Evolutionary conservation across 1,140 invertebrate genomes (phyloP), one percentile per base, ranked within the genome.

Genomic region (Drosophila ironensis): DNA sequence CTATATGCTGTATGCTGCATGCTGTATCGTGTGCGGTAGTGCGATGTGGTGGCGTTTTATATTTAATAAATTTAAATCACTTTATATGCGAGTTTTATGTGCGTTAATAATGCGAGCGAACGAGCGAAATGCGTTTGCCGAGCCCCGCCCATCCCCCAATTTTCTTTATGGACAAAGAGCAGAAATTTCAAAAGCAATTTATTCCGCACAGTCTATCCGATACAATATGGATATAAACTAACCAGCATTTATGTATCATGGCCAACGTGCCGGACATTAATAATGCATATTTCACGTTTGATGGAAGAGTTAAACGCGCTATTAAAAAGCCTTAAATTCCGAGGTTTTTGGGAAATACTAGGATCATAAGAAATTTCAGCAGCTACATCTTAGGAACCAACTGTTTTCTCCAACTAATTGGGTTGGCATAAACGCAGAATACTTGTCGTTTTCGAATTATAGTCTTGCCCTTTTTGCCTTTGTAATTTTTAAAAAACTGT

Each of bases 31-130:
- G 28, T 8, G 38, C 20, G 14, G 50, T 9, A 24, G 6, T 37
- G 25, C 28, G 38, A 16, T 38, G 66, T 42, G 52, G 69, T 54
- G 57, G 66, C 57, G 70, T 72, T 86, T 80, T 86, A 86, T 86
- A 86, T 86, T 86, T 86, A 86, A 86, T 86, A 86, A 86, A 86
- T 86, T 86, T 86, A 86, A 86, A 86, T 86, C 80, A 86, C 80
- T 86, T 87, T 86, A 84, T 84, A 84, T 84, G 81, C 46, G 80
- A 84, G 80, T 84, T 84, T 84, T 84, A 84, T 84, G 80, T 86
- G 80, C 80, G 80, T 84, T 84, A 84, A 84, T 84, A 84, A 84
- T 84, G 78, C 81, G 73, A 63, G 1, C 25, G 33, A 24, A 33
- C 41, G 42, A 37, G 9, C 28, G 4, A 11, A 63, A 24, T 40